Evolutionary conservation across 2,888 invertebrate genomes (phyloP), one percentile per base, ranked within the genome.

Genomic region (Drosophila gaucha): DNA sequence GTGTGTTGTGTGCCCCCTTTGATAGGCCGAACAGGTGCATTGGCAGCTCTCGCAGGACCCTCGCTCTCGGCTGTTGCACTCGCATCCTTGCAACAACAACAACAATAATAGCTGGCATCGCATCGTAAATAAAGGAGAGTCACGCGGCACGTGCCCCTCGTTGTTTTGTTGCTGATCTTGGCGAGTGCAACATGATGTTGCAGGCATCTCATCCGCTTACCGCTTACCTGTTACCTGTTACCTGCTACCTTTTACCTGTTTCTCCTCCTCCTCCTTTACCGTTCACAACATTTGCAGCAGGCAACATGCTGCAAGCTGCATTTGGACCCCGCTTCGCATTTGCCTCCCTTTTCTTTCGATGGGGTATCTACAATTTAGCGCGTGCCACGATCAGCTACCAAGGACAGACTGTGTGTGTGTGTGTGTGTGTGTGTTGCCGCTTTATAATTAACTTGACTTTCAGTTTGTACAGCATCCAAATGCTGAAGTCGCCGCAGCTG

Each of bases 1-100:
- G 43, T 26, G 12, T 28, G 28, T n/a, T 30, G 44, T 44, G 16
- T 31, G 47, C 36, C 44, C 58, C 50, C 38, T 46, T 73, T 76
- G 76, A 75, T 75, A 69, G 75, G 76, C 26, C 75, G 46, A 72
- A 76, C 76, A 76, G 76, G 77, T 76, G 76, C 76, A 76, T 51
- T 55, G 62, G 56, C 55, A 35, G 56, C 54, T 35, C 44, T 49
- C 38, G 44, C 44, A 18, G 24, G 50, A 51, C 46, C 62, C 54
- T 51, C 24, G 43, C 50, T 24, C 60, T 55, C 66, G 74, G 59
- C 70, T 74, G 74, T 74, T 74, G 74, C 74, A 68, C 20, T 26
- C 50, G 73, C 69, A 66, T 63, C 62, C 77, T 71, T 68, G 71
- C 68, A 73, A 22, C 72, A 63, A 14, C 38, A 47, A 33, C 33